These are phyloP conservation scores for Litoditis marina DNA, from an alignment of 2,888 invertebrate species.

Conservation along the genomic window DNA sequence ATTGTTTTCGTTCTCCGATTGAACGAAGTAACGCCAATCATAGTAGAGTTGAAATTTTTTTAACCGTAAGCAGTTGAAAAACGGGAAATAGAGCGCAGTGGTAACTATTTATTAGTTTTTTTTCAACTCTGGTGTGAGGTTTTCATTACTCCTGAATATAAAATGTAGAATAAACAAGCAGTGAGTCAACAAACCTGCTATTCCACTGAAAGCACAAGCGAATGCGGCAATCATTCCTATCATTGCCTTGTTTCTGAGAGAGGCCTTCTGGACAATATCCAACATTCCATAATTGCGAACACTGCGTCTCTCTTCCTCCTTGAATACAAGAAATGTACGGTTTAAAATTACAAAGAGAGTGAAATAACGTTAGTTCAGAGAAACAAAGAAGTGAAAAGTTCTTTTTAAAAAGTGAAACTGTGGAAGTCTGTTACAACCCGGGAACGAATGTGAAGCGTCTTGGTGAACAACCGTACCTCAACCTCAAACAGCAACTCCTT, in stretches of 20 bases:
- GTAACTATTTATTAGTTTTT: neutral
- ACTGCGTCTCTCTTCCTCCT: conserved; percentile 28
- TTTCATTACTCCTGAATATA: neutral
- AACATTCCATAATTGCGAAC: conserved; percentile 34
- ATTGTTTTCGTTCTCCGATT: too few relatives aligned
- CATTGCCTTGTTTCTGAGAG: conserved; percentile 30
- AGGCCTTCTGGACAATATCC: conserved; percentile 27
- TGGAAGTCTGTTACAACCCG: neutral
- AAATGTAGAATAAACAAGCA: conserved; percentile 7
- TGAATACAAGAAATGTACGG: neutral
- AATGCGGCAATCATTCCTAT: conserved; percentile 43
- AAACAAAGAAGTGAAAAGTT: too few relatives aligned
- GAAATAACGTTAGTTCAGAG: too few relatives aligned
- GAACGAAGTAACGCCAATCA: too few relatives aligned
- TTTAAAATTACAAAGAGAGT: neutral
- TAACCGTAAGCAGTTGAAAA: too few relatives aligned
- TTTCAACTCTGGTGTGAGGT: neutral
- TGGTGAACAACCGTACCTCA: conserved; percentile 6
- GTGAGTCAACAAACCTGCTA: conserved; percentile 29
- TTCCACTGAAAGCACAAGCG: conserved; percentile 53
- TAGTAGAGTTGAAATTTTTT: too few relatives aligned
- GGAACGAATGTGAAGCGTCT: too few relatives aligned
- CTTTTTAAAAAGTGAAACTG: too few relatives aligned
- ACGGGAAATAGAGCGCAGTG: too few relatives aligned
- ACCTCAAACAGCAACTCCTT: conserved; percentile 24